Evolutionary conservation across 2,797 vertebrate species (phyloP).

Genomic region (Gallinago solitaria): DNA sequence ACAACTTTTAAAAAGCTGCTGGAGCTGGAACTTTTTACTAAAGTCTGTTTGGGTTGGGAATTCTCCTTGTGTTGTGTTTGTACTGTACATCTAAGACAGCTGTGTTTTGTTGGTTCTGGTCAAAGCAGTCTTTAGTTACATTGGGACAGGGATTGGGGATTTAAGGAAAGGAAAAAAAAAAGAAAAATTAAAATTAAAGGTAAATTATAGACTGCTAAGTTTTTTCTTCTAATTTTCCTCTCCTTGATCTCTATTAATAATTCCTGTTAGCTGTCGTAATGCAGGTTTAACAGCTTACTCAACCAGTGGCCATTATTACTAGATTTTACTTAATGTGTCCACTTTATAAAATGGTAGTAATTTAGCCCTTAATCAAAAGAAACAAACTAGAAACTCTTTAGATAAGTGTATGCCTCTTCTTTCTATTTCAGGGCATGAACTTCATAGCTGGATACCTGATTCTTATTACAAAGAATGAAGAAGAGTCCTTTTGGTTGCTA

Average conservation of each 20-base stretch:
- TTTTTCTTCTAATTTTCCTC: not conserved
- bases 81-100: not conserved
- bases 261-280: not conserved
- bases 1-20: not conserved
- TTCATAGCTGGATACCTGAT: slow-evolving; percentile 95
- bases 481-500: slow-evolving; percentile 94
- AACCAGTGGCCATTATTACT: not conserved
- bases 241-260: not conserved
- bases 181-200: not conserved
- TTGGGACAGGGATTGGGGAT: not conserved
- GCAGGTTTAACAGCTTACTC: not conserved
- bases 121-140: not conserved
- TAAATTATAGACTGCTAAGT: not conserved
- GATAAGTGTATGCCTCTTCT: not conserved
- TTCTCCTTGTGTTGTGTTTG: not conserved
- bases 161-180: not conserved
- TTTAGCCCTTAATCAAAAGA: not conserved
- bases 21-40: not conserved
- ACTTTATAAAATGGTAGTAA: not conserved
- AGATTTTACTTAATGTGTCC: not conserved
- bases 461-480: slow-evolving; percentile 92
- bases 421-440: slow-evolving; percentile 91
- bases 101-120: not conserved
- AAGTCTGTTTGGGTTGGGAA: not conserved
- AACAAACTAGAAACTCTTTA: not conserved